These are phyloP conservation scores for Theocolax elegans DNA, from an alignment of 1,140 invertebrate genomes.

Conservation along the genomic window DNA sequence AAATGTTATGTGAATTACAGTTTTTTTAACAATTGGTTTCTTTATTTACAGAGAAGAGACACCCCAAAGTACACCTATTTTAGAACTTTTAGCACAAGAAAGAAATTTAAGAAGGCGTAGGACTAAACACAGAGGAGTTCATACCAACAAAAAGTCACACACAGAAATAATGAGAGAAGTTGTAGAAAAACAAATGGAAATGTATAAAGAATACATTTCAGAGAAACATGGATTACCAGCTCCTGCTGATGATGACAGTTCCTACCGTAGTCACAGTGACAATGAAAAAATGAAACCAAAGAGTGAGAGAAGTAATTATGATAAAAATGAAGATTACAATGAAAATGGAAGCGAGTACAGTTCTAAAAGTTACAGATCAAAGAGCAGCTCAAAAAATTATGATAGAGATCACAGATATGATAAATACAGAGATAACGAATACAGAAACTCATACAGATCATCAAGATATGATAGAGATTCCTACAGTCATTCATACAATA, in stretches of 20 bases:
- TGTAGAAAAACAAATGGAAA: constrained; percentile 72
- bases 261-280: background rate
- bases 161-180: constrained; percentile 73
- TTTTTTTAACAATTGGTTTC: too few relatives aligned
- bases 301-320: background rate
- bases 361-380: background rate
- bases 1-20: too few relatives aligned
- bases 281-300: background rate
- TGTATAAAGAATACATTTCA: constrained; percentile 55
- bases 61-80: constrained; percentile 51
- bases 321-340: too few relatives aligned
- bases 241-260: background rate
- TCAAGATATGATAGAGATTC: constrained; percentile 1
- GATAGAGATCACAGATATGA: background rate
- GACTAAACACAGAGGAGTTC: constrained; percentile 72
- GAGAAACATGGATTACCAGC: constrained; percentile 37
- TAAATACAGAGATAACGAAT: background rate
- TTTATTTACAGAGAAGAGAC: too few relatives aligned
- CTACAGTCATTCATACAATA: too few relatives aligned
- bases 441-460: too few relatives aligned
- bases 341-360: background rate
- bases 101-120: constrained; percentile 74
- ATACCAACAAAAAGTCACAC: constrained; percentile 73
- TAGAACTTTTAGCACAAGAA: constrained; percentile 70
- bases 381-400: background rate